phyloP scores from a whole-genome alignment of 2,113 vertebrate genomes.

The Spermophilus dauricus region DNA sequence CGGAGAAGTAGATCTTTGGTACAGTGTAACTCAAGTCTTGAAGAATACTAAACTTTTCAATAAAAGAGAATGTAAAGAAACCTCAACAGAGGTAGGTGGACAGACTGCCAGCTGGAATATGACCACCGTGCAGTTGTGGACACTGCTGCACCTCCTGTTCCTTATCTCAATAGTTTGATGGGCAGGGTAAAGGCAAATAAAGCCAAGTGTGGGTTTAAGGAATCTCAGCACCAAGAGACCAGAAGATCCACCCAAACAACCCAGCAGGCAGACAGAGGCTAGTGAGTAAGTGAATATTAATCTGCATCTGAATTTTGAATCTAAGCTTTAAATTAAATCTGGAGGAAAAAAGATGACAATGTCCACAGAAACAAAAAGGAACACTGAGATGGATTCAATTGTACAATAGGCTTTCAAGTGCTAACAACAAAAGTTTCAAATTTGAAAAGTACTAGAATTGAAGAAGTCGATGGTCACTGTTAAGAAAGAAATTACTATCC shows the following conservation, averaged over 20 bases:
- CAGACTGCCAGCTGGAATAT: background rate
- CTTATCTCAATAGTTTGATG: background rate
- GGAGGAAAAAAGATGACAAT: background rate
- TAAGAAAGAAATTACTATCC: background rate
- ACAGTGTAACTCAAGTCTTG: too few species aligned
- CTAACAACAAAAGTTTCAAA: background rate
- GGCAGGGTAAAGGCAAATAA: background rate
- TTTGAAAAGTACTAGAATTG: background rate
- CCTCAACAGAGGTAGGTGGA: too few species aligned
- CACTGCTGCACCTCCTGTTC: rapidly evolving
- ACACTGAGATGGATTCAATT: background rate
- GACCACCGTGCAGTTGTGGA: background rate
- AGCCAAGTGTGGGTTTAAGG: background rate
- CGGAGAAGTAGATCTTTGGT: too few species aligned
- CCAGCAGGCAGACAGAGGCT: background rate
- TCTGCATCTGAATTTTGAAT: background rate
- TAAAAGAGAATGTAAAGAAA: too few species aligned
- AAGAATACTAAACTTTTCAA: too few species aligned
- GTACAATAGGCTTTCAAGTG: background rate
- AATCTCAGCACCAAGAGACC: background rate
- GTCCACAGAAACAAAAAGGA: background rate
- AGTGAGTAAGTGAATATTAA: background rate
- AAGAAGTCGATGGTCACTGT: background rate
- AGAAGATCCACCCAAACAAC: background rate
- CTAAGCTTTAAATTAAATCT: background rate